These are phyloP conservation scores for Graptemys geographica DNA, from an alignment of 2,797 vertebrate species.

Conservation along the genomic window DNA sequence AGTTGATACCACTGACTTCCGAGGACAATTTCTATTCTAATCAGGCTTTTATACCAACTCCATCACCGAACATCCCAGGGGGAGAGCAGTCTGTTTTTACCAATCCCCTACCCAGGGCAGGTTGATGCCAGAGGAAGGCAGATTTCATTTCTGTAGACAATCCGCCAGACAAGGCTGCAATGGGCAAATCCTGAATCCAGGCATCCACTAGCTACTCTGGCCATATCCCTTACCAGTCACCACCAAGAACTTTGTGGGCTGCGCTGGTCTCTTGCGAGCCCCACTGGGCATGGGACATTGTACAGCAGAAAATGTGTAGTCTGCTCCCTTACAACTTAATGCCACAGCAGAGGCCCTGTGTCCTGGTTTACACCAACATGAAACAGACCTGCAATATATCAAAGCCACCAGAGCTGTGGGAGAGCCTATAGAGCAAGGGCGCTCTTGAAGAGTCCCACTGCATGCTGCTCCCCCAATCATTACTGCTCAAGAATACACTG, in stretches of 20 bases:
- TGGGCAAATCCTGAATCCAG: background rate
- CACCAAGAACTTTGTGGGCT: background rate
- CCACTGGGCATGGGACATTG: too few species aligned
- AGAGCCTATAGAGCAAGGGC: too few species aligned
- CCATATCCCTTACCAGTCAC: accelerated
- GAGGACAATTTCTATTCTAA: background rate
- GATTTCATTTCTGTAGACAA: background rate
- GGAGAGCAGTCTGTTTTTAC: background rate
- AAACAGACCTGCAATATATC: too few species aligned
- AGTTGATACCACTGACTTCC: background rate
- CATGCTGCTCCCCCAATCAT: too few species aligned
- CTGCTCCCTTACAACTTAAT: too few species aligned
- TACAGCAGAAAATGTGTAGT: too few species aligned
- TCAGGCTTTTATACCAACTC: background rate
- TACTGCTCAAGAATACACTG: too few species aligned
- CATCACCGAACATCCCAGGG: accelerated
- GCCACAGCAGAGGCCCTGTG: too few species aligned
- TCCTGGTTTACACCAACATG: too few species aligned
- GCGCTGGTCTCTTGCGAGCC: background rate
- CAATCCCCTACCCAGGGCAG: background rate
- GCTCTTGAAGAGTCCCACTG: too few species aligned
- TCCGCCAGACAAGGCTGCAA: background rate
- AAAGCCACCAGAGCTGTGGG: too few species aligned
- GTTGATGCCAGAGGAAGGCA: background rate
- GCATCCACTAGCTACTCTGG: background rate